A percentile compares a stretch with the other conserved stretches of the same genome.
phyloP scores from a whole-genome alignment of 1,140 invertebrate genomes.

The Nymphalis io region DNA sequence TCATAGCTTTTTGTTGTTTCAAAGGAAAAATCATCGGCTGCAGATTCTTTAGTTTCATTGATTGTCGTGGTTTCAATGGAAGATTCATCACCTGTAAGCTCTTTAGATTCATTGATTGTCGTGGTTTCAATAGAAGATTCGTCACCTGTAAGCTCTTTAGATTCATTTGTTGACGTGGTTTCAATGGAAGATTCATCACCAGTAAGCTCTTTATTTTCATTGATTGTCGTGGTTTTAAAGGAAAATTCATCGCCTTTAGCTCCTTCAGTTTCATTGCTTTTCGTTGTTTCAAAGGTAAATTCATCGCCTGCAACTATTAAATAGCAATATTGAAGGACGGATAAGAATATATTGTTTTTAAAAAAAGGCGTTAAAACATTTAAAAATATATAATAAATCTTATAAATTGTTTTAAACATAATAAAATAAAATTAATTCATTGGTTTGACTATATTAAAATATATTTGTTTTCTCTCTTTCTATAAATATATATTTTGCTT shows the following conservation, averaged over 20 bases:
- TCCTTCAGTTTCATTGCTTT: neutral
- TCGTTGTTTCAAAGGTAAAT: neutral
- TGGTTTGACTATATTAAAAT: no score
- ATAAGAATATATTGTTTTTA: neutral
- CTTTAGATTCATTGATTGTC: neutral
- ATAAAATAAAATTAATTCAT: neutral
- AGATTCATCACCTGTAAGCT: neutral
- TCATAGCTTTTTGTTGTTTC: slow-evolving; percentile 38
- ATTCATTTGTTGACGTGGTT: neutral
- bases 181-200: neutral
- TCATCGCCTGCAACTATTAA: slow-evolving; percentile 10
- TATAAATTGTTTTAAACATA: neutral
- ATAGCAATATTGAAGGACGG: slow-evolving; percentile 21
- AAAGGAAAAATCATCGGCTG: slow-evolving; percentile 13
- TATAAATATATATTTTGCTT: no score
- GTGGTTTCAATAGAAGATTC: neutral
- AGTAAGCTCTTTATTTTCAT: slow-evolving; percentile 35
- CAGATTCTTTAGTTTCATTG: neutral
- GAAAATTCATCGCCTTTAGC: slow-evolving; percentile 13
- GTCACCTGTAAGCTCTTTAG: neutral
- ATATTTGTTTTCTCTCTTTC: no score
- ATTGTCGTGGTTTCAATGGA: neutral
- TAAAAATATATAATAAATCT: neutral
- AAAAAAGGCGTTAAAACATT: neutral
- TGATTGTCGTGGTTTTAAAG: slow-evolving; percentile 36